Base-by-base conservation (phyloP, 2,888 invertebrate species). In the Ophonus ardosiacus region DNA sequence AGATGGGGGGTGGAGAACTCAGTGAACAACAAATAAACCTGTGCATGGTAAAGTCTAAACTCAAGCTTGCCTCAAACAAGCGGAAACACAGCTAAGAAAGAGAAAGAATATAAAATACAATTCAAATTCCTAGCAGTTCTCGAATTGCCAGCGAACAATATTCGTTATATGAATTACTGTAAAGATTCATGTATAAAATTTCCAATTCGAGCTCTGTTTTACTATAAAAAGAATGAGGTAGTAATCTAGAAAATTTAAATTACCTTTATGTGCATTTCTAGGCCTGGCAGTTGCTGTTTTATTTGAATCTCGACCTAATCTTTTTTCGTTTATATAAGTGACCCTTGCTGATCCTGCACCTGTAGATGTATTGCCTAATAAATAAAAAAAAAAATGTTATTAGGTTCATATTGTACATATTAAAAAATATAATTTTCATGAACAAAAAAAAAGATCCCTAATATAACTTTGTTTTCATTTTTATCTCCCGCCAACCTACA, bases 231-330 rank as follows among this genome's bases (percentile, higher is more conserved):
- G 51, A 59, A 76, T 61, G 61, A 43, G 59, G 51, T 13, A 13
- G 21, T 2, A 71, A 31, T 31, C 21, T 15, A 43, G 10, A 51
- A 51, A 51, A 13, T 10, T 10, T 51, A 51, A 76, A 13, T 79
- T 90, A 91, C 91, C 91, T 91, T 91, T 91, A 87, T 91, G 91
- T 51, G 88, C 87, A 88, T 91, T 91, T 88, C 91, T 88, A 57
- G 91, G 91, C 84, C 91, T 87, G 21, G 89, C 89, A 79, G 89
- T 90, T 74, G 88, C 88, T 68, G 87, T 86, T 85, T 89, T 90
- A 63, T 84, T 87, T 84, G 88, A 86, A 86, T 90, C 90, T 87
- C 90, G 88, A 85, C 89, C 87, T 85, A 88, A 88, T 71, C 88
- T 87, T 86, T 90, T 90, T 87, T 92, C 92, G 88, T 91, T 92